phyloP scores from a whole-genome alignment of 1,140 invertebrate genomes.

The Calephelis virginiensis region DNA sequence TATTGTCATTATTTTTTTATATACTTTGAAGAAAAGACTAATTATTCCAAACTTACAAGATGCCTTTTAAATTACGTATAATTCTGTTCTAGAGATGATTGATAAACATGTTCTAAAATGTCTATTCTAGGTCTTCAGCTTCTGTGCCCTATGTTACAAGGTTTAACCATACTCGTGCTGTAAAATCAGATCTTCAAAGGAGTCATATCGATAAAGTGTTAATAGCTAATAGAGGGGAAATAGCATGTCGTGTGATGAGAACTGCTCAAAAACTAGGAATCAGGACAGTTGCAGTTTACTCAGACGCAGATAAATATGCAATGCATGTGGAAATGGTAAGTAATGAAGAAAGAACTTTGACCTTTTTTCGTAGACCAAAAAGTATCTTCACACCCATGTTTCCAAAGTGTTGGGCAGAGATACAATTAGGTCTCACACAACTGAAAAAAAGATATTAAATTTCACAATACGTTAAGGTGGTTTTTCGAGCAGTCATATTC shows the following conservation, averaged over 20 bases:
- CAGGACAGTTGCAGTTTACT: slow-evolving; percentile 96
- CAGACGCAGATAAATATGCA: slow-evolving; percentile 92
- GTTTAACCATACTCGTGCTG: slow-evolving; percentile 45
- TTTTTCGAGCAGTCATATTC: too few relatives aligned
- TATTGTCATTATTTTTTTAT: too few relatives aligned
- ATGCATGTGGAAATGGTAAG: slow-evolving; percentile 87
- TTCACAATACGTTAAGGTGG: too few relatives aligned
- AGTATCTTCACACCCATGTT: too few relatives aligned
- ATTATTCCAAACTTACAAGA: too few relatives aligned
- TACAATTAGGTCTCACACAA: too few relatives aligned
- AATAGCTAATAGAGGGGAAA: slow-evolving; percentile 98
- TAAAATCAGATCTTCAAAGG: slow-evolving; percentile 48
- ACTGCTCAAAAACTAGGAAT: slow-evolving; percentile 95
- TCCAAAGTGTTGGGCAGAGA: too few relatives aligned
- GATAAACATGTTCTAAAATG: slow-evolving; percentile 7
- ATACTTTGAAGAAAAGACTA: too few relatives aligned
- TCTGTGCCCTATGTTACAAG: slow-evolving; percentile 38
- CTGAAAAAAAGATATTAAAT: too few relatives aligned
- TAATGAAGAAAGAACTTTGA: too few relatives aligned
- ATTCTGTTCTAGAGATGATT: background rate
- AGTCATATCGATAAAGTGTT: slow-evolving; percentile 87
- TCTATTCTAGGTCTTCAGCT: slow-evolving; percentile 33
- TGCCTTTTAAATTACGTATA: too few relatives aligned
- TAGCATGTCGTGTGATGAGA: slow-evolving; percentile 94
- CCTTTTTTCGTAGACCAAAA: too few relatives aligned